Base-by-base conservation (phyloP, 2,888 invertebrate species). In the Synanthedon vespiformis region DNA sequence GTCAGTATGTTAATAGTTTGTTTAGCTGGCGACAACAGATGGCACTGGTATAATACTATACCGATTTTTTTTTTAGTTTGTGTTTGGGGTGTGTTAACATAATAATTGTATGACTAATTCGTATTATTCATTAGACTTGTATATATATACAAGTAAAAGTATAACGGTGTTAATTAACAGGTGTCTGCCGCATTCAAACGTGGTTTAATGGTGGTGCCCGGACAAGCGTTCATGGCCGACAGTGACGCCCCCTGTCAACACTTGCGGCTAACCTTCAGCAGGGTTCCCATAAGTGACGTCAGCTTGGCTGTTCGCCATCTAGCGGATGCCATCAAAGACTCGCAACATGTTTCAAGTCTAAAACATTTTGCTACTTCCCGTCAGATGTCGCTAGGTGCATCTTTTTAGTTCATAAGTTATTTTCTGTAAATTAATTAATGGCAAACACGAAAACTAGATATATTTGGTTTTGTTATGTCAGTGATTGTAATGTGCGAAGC, bases 191-290 rank as follows among this genome's bases (percentile, higher is more conserved):
- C 93, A 0, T 72, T 92, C 18, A 83, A 89, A 52, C 90, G 92
- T 54, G 90, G 93, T 10, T 89, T 94, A 1, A 89, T 92, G 67
- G 77, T 94, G 58, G 89, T 92, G 0, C 95, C 95, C 0, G 95
- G 95, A 0, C 92, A 91, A 56, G 92, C 92, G 0, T 95, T 94
- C 71, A 89, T 89, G 74, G 88, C 89, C 51, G 91, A 93, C 72
- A 82, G 88, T 1, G 77, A 77, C 44, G 81, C 88, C 55, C 90
- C 92, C 11, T 92, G 91, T 61, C 90, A 90, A 49, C 92, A 91
- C 68, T 76, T 95, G 51, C 80, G 95, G 51, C 89, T 93, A 41
- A 91, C 94, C 0, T 95, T 91, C 70, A 92, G 94, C 51, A 89
- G 91, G 64, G 90, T 92, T 12, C 72, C 89, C 0, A 81, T 89